Evolutionary conservation across 2,888 invertebrate species (phyloP).

Genomic region (Polyommatus icarus): DNA sequence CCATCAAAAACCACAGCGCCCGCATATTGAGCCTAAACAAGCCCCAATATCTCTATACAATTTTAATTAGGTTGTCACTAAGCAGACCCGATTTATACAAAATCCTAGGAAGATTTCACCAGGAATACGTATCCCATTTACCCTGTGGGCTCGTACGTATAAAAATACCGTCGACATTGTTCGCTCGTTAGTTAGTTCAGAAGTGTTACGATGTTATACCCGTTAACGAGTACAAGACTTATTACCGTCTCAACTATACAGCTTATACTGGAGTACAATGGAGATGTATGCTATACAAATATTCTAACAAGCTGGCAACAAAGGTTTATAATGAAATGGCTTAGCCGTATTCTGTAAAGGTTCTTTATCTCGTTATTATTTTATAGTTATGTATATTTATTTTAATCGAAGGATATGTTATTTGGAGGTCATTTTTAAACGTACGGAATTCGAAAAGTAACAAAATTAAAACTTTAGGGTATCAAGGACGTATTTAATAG

Average conservation of each 20-base stretch:
- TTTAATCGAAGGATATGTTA: too few species aligned
- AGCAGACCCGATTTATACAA: not conserved
- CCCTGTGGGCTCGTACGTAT: not conserved
- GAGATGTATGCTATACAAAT: conserved; percentile 26
- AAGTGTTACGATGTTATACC: conserved; percentile 53
- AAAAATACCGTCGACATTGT: conserved; percentile 46
- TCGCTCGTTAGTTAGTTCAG: conserved; percentile 52
- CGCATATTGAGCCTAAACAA: not conserved
- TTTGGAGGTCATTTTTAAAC: too few species aligned
- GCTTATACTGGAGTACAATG: conserved; percentile 46
- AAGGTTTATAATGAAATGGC: conserved; percentile 23
- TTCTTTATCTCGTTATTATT: not conserved
- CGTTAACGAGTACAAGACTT: conserved; percentile 59
- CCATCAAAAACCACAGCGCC: not conserved
- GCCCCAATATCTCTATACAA: not conserved
- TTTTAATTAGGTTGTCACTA: not conserved
- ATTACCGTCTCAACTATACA: conserved; percentile 51
- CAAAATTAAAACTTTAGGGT: too few species aligned
- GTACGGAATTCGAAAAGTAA: too few species aligned
- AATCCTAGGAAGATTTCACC: not conserved
- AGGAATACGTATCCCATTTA: not conserved
- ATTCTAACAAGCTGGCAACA: conserved; percentile 29
- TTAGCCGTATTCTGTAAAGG: not conserved
- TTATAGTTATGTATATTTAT: not conserved
- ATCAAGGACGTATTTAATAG: too few species aligned